Evolutionary conservation across 2,888 invertebrate genomes (phyloP).

Genomic region (Drosophila macrospina): DNA sequence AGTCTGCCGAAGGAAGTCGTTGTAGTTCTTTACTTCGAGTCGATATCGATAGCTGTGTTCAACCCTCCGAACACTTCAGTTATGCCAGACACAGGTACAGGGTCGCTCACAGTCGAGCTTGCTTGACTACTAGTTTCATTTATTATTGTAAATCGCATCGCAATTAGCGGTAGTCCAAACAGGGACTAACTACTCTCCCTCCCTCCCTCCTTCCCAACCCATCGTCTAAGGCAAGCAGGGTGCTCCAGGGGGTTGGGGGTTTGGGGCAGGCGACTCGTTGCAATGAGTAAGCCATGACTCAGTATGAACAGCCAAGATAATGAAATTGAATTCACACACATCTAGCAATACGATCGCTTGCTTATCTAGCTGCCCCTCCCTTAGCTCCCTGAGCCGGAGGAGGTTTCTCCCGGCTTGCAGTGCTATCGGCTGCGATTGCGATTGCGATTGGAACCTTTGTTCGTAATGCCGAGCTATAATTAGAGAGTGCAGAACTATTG

Average conservation of each 20-base stretch:
- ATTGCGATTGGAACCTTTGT: conserved; percentile 15
- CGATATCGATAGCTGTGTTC: too few relatives aligned
- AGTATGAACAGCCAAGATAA: conserved; percentile 3
- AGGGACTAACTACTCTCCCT: background rate
- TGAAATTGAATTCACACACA: background rate
- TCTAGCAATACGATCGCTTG: background rate
- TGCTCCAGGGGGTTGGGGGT: background rate
- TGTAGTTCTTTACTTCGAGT: too few relatives aligned
- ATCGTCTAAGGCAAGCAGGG: background rate
- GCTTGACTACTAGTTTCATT: too few relatives aligned
- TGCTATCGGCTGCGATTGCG: background rate
- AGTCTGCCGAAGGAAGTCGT: too few relatives aligned
- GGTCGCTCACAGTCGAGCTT: too few relatives aligned
- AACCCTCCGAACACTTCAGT: too few relatives aligned
- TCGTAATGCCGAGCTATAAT: background rate
- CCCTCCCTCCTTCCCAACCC: background rate
- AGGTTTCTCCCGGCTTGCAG: background rate
- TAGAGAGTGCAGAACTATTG: background rate
- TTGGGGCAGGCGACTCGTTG: too few relatives aligned
- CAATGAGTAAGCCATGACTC: conserved; percentile 10
- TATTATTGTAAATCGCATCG: conserved; percentile 37
- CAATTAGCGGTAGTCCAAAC: conserved; percentile 8
- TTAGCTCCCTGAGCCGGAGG: background rate
- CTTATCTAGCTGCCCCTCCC: background rate
- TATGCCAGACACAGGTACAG: too few relatives aligned